Percentiles rank a stretch among this genome's conserved stretches.
These are phyloP conservation scores for Drosophila tropicalis DNA, from an alignment of 1,140 invertebrate species.

Conservation along the genomic window DNA sequence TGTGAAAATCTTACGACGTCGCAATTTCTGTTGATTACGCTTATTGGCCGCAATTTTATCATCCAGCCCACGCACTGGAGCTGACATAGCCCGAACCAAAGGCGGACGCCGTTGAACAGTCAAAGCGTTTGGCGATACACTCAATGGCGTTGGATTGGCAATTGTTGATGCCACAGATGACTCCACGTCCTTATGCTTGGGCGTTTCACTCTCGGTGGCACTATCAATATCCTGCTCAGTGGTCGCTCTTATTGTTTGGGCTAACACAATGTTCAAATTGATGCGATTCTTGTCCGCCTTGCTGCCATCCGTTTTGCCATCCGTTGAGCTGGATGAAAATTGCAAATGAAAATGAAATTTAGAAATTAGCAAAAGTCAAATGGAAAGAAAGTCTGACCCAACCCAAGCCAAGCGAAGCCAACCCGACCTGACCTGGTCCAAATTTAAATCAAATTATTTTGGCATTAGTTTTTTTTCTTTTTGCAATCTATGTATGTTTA, in stretches of 20 bases:
- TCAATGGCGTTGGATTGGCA: constrained; percentile 19
- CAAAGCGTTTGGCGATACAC: constrained; percentile 54
- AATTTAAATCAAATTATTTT: constrained; percentile 81
- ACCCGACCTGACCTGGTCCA: constrained; percentile 51
- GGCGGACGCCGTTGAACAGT: constrained; percentile 76
- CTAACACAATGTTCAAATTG: constrained; percentile 77
- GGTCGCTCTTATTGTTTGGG: constrained; percentile 70
- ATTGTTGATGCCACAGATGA: background rate
- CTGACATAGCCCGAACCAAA: constrained; percentile 82
- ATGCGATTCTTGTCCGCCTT: constrained; percentile 78
- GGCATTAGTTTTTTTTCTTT: constrained; percentile 56
- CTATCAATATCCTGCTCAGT: constrained; percentile 68
- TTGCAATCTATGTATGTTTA: constrained; percentile 75
- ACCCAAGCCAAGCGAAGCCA: too few relatives aligned
- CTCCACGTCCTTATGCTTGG: constrained; percentile 7
- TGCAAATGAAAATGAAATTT: constrained; percentile 15
- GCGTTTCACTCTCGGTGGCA: constrained; percentile 36
- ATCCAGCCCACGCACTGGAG: constrained; percentile 76
- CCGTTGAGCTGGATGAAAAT: constrained; percentile 19
- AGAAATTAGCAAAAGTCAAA: constrained; percentile 29
- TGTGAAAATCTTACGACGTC: constrained; percentile 72
- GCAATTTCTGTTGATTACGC: constrained; percentile 71
- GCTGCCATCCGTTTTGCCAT: constrained; percentile 46
- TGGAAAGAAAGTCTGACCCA: constrained; percentile 49
- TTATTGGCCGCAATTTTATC: constrained; percentile 67